Evolutionary conservation across 2,113 vertebrate genomes (phyloP).

Genomic region (Synodontis membranacea): DNA sequence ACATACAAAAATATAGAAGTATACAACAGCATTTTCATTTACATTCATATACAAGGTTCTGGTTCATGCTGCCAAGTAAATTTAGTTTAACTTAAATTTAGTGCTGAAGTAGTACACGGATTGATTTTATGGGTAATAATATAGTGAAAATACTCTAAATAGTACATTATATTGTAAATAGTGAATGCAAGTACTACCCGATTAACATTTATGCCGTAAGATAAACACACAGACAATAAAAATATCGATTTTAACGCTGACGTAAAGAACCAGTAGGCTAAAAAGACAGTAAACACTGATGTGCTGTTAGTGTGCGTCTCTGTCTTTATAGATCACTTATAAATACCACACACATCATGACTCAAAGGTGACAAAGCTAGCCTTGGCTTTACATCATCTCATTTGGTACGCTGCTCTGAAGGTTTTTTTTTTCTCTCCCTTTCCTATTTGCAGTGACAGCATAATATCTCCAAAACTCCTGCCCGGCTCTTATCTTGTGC

Average conservation of each 20-base stretch:
- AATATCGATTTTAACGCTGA: conserved; percentile 2
- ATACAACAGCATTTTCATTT: not conserved
- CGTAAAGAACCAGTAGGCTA: conserved; percentile 20
- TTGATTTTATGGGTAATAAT: too few relatives aligned
- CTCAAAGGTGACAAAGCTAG: not conserved
- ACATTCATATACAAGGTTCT: not conserved
- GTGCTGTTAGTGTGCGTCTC: not conserved
- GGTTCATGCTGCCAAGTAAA: not conserved
- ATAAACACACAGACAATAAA: conserved; percentile 18
- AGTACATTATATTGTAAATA: not conserved
- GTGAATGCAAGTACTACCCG: not conserved
- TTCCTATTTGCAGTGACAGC: not conserved
- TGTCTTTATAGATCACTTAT: not conserved
- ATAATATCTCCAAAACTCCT: not conserved
- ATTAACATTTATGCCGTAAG: conserved; percentile 28
- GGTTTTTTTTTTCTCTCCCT: not conserved
- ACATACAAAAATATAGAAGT: too few relatives aligned
- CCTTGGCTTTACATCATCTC: not conserved
- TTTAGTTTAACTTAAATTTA: not conserved
- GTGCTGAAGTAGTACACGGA: not conserved
- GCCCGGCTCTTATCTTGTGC: not conserved
- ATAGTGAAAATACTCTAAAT: not conserved
- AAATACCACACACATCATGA: conserved; percentile 23
- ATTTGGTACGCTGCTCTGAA: not conserved
- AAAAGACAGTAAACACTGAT: conserved; percentile 29